Percentiles rank a stretch among this genome's conserved stretches.
phyloP scores from a whole-genome alignment of 2,888 invertebrate genomes.

The Drosophila longiperda region DNA sequence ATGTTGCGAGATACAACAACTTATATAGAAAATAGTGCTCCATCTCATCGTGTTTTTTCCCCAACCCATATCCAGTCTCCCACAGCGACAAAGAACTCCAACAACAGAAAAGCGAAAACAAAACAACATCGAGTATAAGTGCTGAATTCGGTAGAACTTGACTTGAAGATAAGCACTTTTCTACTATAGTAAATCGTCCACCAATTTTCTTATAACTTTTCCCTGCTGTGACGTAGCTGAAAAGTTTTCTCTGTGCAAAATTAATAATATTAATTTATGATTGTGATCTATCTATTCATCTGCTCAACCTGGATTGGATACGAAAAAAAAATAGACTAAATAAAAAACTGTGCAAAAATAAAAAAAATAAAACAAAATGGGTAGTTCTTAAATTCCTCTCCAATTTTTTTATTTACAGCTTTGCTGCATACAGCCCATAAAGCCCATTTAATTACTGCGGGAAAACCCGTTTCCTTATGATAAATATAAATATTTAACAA shows the following conservation, averaged over 20 bases:
- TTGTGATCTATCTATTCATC: too few species aligned
- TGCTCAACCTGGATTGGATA: background rate
- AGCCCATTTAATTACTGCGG: constrained; percentile 2
- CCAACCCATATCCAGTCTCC: background rate
- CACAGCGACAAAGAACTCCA: constrained; percentile 39
- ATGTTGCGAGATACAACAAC: constrained; percentile 38
- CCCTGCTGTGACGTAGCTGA: background rate
- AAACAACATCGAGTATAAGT: constrained; percentile 7
- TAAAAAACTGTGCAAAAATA: constrained; percentile 15
- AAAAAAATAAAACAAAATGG: constrained; percentile 16
- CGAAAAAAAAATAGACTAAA: background rate
- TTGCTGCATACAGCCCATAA: background rate
- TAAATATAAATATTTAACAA: background rate
- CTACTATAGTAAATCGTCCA: background rate
- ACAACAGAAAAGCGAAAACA: constrained; percentile 35
- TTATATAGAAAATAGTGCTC: constrained; percentile 34
- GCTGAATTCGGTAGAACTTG: background rate
- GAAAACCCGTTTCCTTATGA: background rate
- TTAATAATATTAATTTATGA: background rate
- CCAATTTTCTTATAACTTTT: background rate
- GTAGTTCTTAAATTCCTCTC: constrained; percentile 26
- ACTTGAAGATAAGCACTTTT: background rate
- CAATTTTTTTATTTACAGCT: constrained; percentile 28
- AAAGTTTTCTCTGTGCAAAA: background rate
- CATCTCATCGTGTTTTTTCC: constrained; percentile 15